phyloP scores from a whole-genome alignment of 2,888 invertebrate genomes.

The Molanna angustata region DNA sequence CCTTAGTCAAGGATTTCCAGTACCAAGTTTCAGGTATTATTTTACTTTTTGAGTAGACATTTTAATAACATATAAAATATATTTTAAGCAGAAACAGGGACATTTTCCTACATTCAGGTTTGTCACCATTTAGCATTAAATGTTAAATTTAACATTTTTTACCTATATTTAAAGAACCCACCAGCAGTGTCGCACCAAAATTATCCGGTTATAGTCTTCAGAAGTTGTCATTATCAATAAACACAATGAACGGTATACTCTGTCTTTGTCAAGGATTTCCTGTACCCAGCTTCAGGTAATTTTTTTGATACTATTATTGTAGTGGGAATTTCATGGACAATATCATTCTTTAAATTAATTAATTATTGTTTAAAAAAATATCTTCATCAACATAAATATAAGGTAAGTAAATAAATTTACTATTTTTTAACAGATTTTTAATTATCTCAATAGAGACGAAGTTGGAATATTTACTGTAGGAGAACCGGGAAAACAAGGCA shows the following conservation, averaged over 20 bases:
- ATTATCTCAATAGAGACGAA: too few relatives aligned
- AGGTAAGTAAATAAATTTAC: conserved; percentile 2
- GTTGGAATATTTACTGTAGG: too few relatives aligned
- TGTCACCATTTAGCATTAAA: not conserved
- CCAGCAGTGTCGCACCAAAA: conserved; percentile 65
- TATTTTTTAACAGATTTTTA: too few relatives aligned
- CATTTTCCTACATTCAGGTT: conserved; percentile 15
- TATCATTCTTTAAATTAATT: not conserved
- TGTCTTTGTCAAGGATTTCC: conserved; percentile 76
- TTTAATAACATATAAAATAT: too few relatives aligned
- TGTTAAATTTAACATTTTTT: not conserved
- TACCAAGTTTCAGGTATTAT: conserved; percentile 74
- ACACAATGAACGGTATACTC: conserved; percentile 54
- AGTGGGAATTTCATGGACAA: not conserved
- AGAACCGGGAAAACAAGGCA: too few relatives aligned
- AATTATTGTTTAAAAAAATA: not conserved
- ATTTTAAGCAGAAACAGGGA: too few relatives aligned
- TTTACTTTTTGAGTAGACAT: too few relatives aligned
- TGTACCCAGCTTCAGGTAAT: conserved; percentile 72
- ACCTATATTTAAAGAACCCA: conserved; percentile 55
- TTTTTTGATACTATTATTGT: not conserved
- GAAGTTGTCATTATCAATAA: conserved; percentile 44
- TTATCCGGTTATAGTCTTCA: conserved; percentile 58
- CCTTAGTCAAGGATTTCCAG: conserved; percentile 72
- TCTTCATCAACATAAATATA: not conserved